phyloP scores from a whole-genome alignment of 2,888 invertebrate species.

The Epiblema foenella region DNA sequence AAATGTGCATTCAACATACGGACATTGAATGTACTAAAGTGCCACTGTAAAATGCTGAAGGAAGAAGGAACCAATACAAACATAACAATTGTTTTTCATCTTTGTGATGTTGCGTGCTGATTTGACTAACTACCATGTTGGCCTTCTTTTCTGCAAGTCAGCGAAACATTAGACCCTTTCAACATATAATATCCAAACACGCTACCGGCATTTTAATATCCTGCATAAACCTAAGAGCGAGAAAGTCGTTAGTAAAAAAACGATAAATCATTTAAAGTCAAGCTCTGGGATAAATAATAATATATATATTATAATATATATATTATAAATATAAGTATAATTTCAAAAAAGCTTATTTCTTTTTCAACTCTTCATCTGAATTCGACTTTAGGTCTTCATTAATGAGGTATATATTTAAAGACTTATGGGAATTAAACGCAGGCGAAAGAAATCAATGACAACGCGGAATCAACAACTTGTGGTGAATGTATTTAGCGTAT shows the following conservation, averaged over 20 bases:
- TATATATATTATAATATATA: too few relatives aligned
- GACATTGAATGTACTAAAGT: too few relatives aligned
- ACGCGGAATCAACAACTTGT: conserved; percentile 28
- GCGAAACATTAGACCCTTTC: conserved; percentile 20
- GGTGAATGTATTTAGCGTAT: conserved; percentile 21
- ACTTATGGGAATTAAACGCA: conserved; percentile 16
- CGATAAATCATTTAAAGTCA: conserved; percentile 43
- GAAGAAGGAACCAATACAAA: not conserved
- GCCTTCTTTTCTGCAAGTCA: conserved; percentile 25
- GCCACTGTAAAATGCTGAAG: not conserved
- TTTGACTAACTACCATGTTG: not conserved
- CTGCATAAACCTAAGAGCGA: conserved; percentile 11
- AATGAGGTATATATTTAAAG: not conserved
- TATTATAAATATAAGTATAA: too few relatives aligned
- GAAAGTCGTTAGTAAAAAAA: conserved; percentile 21
- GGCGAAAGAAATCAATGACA: conserved; percentile 30
- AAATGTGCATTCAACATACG: too few relatives aligned
- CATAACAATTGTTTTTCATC: not conserved
- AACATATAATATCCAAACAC: conserved; percentile 4
- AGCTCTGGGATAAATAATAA: conserved; percentile 29
- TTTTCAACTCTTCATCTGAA: too few relatives aligned
- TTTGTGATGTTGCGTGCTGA: conserved; percentile 1
- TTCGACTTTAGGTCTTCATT: conserved; percentile 11
- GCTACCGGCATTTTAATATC: not conserved
- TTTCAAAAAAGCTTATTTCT: not conserved